A percentile compares a stretch with the other conserved stretches of the same genome.
phyloP scores from a whole-genome alignment of 2,113 vertebrate species.

The Glaucomys volans region DNA sequence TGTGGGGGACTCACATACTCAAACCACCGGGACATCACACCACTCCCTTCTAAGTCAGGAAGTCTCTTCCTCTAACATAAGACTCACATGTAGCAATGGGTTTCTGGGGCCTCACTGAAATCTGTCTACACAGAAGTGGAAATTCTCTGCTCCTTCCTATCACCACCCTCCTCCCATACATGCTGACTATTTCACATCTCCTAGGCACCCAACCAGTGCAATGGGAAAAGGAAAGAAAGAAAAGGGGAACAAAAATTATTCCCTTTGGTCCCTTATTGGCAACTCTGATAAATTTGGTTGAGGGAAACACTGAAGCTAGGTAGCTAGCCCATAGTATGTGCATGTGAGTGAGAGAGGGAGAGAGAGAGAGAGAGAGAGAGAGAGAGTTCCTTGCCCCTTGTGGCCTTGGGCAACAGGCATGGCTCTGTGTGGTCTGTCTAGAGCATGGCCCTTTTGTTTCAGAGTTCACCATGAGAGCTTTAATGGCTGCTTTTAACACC shows the following conservation, averaged over 20 bases:
- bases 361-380: not conserved
- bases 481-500: not conserved
- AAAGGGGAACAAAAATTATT: not conserved
- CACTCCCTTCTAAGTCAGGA: not conserved
- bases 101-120: not conserved
- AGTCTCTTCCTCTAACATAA: accelerated
- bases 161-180: accelerated
- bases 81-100: accelerated
- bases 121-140: accelerated
- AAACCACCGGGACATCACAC: too few relatives aligned
- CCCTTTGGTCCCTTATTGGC: not conserved
- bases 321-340: not conserved
- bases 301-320: not conserved
- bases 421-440: not conserved
- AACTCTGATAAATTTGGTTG: not conserved
- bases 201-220: not conserved
- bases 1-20: not conserved
- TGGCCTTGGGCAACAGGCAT: not conserved
- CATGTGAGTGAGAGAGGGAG: not conserved
- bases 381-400: not conserved
- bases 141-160: not conserved
- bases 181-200: not conserved
- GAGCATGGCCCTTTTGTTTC: not conserved
- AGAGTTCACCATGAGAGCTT: not conserved
- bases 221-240: not conserved